These are phyloP conservation scores for Helicoverpa zea DNA, from an alignment of 1,140 invertebrate genomes.

Conservation along the genomic window DNA sequence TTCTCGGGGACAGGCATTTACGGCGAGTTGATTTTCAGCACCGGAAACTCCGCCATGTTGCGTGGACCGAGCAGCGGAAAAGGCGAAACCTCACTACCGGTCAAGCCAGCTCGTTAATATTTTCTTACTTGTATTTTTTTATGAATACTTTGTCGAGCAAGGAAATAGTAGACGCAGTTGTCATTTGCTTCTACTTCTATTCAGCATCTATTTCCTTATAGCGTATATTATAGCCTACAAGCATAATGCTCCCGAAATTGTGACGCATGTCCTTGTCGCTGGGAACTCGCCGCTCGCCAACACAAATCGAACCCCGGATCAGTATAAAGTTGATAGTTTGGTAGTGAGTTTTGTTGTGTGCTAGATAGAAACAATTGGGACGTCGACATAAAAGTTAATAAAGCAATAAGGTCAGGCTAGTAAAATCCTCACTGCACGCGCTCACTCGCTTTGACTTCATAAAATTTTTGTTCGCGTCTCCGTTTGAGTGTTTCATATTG, in stretches of 20 bases:
- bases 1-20: conserved; percentile 50
- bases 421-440: conserved; percentile 23
- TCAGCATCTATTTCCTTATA: conserved; percentile 14
- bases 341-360: conserved; percentile 33
- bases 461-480: conserved; percentile 12
- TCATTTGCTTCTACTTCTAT: not conserved
- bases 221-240: no score
- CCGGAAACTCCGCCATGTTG: conserved; percentile 63
- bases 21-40: conserved; percentile 56
- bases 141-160: conserved; percentile 15
- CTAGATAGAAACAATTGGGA: conserved; percentile 35
- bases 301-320: not conserved
- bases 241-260: no score
- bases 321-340: conserved; percentile 24
- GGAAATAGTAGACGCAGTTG: conserved; percentile 12
- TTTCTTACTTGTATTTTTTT: conserved; percentile 50
- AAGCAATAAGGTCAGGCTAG: conserved; percentile 44
- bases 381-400: conserved; percentile 41
- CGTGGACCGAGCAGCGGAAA: conserved; percentile 67
- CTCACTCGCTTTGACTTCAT: conserved; percentile 12
- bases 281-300: not conserved
- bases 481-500: conserved; percentile 32
- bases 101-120: conserved; percentile 51
- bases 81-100: conserved; percentile 64
- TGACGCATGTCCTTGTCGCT: not conserved